Evolutionary conservation across 2,113 vertebrate species (phyloP).

Genomic region (Motacilla alba): DNA sequence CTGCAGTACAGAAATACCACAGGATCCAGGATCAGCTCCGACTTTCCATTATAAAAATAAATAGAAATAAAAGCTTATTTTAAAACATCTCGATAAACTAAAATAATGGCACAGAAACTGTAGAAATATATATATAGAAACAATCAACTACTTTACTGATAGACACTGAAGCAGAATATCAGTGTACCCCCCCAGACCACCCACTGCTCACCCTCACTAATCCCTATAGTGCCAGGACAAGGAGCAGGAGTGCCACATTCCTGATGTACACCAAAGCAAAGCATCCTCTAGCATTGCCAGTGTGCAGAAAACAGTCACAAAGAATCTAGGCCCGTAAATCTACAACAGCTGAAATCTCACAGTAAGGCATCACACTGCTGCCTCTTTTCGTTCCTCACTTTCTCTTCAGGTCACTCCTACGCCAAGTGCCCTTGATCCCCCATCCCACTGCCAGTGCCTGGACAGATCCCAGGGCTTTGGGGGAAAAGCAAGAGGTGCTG

Average conservation of each 20-base stretch:
- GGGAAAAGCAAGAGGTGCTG: background rate
- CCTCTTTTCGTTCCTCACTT: background rate
- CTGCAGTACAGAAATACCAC: constrained; percentile 22
- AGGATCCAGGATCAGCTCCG: background rate
- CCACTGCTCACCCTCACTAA: background rate
- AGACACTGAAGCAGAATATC: background rate
- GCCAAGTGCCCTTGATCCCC: background rate
- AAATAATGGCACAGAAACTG: background rate
- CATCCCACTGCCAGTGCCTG: background rate
- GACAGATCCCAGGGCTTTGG: background rate
- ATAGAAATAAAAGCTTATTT: constrained; percentile 29
- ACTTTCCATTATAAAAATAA: constrained; percentile 19
- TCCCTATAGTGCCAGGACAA: background rate
- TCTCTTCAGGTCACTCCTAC: background rate
- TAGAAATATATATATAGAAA: background rate
- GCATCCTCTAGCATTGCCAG: background rate
- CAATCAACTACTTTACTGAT: background rate
- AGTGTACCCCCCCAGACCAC: background rate
- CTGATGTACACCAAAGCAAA: background rate
- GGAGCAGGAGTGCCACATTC: background rate
- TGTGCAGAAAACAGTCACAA: background rate
- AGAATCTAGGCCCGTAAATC: background rate
- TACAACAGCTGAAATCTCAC: background rate
- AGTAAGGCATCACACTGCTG: background rate
- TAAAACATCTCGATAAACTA: background rate